Evolutionary conservation across 2,797 vertebrate species (phyloP).

Genomic region (Poeciliopsis gracilis): DNA sequence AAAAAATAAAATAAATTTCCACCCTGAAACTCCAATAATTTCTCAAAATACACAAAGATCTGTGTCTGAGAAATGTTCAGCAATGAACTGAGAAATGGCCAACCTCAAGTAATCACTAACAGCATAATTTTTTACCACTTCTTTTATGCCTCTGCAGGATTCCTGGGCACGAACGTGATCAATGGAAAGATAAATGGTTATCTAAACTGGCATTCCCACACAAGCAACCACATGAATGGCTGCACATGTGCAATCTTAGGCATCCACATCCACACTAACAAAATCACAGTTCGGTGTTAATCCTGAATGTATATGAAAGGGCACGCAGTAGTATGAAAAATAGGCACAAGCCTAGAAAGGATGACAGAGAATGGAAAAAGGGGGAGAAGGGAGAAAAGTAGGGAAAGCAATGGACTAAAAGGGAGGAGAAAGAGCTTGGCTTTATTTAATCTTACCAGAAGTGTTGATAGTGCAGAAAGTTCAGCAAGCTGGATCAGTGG

Average conservation of each 20-base stretch:
- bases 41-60: conserved; percentile 18
- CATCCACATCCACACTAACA: conserved; percentile 69
- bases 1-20: conserved; percentile 26
- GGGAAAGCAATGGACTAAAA: conserved; percentile 47
- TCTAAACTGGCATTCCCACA: conserved; percentile 54
- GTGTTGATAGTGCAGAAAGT: conserved; percentile 80
- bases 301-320: conserved; percentile 68
- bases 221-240: conserved; percentile 54
- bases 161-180: conserved; percentile 69
- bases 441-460: conserved; percentile 80
- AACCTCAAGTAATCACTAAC: conserved; percentile 49
- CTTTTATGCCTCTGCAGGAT: conserved; percentile 63
- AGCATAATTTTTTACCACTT: conserved; percentile 27
- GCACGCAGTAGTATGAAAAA: conserved; percentile 61
- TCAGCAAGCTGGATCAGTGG: conserved; percentile 79
- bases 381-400: conserved; percentile 21
- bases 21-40: not conserved
- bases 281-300: conserved; percentile 57
- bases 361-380: conserved; percentile 20
- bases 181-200: conserved; percentile 67
- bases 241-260: conserved; percentile 42
- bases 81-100: conserved; percentile 48
- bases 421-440: conserved; percentile 60
- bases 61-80: conserved; percentile 23
- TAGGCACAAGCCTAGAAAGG: conserved; percentile 27